A percentile compares a stretch with the other conserved stretches of the same genome.
Conservation (phyloP, 1,140 invertebrate genomes). For the Drosophila pruinosa region DNA sequence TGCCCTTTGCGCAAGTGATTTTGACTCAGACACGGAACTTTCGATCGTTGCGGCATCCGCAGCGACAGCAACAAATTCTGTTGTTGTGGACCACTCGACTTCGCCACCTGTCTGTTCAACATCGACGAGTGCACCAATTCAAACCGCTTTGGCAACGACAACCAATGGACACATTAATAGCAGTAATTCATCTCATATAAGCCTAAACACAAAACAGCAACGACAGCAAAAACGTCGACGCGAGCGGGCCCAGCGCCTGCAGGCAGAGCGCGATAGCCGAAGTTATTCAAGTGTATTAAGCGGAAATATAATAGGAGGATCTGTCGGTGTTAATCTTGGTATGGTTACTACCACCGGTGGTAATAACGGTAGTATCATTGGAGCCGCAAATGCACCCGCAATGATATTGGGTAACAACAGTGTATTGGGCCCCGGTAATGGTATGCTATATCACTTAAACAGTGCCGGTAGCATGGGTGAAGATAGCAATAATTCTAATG, state of each 20-base stretch:
- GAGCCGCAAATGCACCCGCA: conserved; percentile 44
- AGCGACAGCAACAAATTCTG: conserved; percentile 38
- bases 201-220: conserved; percentile 85
- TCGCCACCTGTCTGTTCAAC: conserved; percentile 31
- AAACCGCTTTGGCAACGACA: conserved; percentile 10
- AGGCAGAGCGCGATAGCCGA: conserved; percentile 87
- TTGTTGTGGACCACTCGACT: conserved; percentile 29
- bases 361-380: conserved; percentile 80
- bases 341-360: conserved; percentile 82
- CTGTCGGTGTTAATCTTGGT: conserved; percentile 16
- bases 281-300: conserved; percentile 54
- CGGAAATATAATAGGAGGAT: conserved; percentile 44
- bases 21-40: conserved; percentile 76
- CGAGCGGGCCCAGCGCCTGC: conserved; percentile 93
- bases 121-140: background rate
- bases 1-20: conserved; percentile 64
- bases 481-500: conserved; percentile 80
- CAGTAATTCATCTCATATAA: conserved; percentile 50
- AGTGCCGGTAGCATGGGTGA: conserved; percentile 81
- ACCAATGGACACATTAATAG: conserved; percentile 23
- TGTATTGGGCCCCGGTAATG: conserved; percentile 48
- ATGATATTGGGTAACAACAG: conserved; percentile 82
- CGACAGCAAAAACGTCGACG: conserved; percentile 92
- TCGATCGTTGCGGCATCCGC: conserved; percentile 69
- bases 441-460: conserved; percentile 70